These are phyloP conservation scores for Marmota monax DNA, from an alignment of 2,113 vertebrate species.

Conservation along the genomic window DNA sequence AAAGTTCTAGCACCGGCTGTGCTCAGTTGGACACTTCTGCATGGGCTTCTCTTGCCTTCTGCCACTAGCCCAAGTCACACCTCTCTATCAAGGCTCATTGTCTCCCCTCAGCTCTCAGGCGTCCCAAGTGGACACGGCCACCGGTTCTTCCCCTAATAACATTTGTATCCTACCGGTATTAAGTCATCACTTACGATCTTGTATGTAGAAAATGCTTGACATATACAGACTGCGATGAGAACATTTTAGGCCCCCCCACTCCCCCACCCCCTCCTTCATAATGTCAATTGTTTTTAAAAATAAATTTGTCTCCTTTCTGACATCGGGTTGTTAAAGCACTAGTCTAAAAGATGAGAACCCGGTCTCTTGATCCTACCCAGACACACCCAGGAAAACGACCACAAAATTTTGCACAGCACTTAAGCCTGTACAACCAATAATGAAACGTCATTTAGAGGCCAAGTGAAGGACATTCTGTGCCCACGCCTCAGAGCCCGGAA, in stretches of 20 bases:
- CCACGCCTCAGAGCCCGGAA: neutral
- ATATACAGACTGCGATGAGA: neutral
- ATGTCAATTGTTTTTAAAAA: conserved; percentile 7
- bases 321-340: neutral
- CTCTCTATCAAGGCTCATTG: neutral
- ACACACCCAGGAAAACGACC: neutral
- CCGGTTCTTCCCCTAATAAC: neutral
- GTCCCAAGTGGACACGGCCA: neutral
- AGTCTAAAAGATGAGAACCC: neutral
- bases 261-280: neutral
- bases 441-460: neutral
- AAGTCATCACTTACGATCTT: neutral
- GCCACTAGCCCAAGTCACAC: neutral
- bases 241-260: neutral
- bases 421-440: neutral
- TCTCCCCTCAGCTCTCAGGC: neutral
- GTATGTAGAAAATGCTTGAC: neutral
- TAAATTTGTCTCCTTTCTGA: neutral
- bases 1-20: neutral
- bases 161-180: neutral
- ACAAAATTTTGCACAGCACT: neutral
- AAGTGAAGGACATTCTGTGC: neutral
- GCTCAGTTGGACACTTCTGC: neutral
- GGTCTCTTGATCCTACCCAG: neutral
- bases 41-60: neutral